Base-by-base conservation (phyloP, 2,888 invertebrate species). In the Scaptomyza reducta region DNA sequence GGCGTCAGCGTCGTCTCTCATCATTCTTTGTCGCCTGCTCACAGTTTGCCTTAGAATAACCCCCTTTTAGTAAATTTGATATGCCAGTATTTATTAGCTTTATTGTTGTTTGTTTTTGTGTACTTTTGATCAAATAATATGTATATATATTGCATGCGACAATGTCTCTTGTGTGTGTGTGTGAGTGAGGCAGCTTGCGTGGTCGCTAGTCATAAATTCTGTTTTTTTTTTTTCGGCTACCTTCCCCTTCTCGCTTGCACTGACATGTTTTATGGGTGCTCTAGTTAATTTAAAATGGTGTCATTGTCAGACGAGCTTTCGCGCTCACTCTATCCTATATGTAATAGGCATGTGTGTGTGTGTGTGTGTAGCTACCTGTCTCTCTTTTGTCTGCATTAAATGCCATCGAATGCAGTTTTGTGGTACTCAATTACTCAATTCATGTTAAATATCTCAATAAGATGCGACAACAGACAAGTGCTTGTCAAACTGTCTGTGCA, bases 231-330 rank as follows among this genome's bases (percentile, higher is more conserved):
- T 14, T 56, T 51, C 46, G 50, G 40, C 51, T 38, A 27, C 31
- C 72, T 53, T 31, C 56, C 55, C 44, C 35, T 35, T 5, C 51
- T 0, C 41, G 13, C 47, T 18, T 9, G 18, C 18, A 33, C 18
- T 35, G 45, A 25, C 38, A 35, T 1, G 31, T 40, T 63, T 67
- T 74, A 47, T 64, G 50, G 67, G 41, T 74, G 72, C 71, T 79
- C 86, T 69, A 76, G 77, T 83, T 80, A 55, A 77, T 68, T 70
- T 74, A 49, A 72, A 80, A 75, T 79, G 78, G 85, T 85, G 85
- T 85, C 85, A 85, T 80, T 85, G 86, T 79, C 86, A 85, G 70
- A 50, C 65, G 40, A 51, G 63, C 53, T 56, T 35, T 45, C 7
- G 56, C 42, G 1, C 27, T 51, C 10, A 1, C 10, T 33, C 14